phyloP scores from a whole-genome alignment of 2,113 vertebrate species.

The Sturnus vulgaris region DNA sequence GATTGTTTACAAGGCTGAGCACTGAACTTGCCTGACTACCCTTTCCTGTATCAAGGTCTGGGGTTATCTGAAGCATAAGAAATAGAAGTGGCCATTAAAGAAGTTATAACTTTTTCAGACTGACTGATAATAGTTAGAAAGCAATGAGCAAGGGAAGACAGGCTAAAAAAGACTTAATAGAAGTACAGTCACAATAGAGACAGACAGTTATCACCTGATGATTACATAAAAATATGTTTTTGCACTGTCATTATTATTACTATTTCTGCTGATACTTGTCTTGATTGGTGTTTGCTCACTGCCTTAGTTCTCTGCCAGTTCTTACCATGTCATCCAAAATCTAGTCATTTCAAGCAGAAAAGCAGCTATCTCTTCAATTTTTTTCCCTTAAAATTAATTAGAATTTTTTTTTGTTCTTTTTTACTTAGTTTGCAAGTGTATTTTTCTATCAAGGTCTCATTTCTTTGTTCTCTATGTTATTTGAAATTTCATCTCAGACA shows the following conservation, averaged over 20 bases:
- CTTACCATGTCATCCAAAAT: neutral
- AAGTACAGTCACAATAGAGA: neutral
- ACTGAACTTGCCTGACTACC: neutral
- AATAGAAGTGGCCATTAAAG: neutral
- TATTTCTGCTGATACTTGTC: neutral
- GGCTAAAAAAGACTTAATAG: neutral
- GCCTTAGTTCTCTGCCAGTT: neutral
- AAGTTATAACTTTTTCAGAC: neutral
- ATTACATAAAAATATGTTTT: neutral
- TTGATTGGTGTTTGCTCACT: neutral
- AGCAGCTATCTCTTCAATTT: neutral
- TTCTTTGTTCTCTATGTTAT: neutral
- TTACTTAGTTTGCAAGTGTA: neutral
- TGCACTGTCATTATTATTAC: neutral
- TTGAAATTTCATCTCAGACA: neutral
- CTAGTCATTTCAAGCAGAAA: neutral
- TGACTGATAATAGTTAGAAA: neutral
- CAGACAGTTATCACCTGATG: neutral
- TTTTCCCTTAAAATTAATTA: neutral
- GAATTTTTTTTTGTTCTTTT: neutral
- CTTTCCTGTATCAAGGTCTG: neutral
- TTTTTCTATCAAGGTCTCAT: neutral
- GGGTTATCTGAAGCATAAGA: neutral
- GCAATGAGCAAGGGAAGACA: neutral
- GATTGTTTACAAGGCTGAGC: neutral